phyloP scores from a whole-genome alignment of 53 echinoderm and acorn worm genomes.

The Astropecten irregularis region DNA sequence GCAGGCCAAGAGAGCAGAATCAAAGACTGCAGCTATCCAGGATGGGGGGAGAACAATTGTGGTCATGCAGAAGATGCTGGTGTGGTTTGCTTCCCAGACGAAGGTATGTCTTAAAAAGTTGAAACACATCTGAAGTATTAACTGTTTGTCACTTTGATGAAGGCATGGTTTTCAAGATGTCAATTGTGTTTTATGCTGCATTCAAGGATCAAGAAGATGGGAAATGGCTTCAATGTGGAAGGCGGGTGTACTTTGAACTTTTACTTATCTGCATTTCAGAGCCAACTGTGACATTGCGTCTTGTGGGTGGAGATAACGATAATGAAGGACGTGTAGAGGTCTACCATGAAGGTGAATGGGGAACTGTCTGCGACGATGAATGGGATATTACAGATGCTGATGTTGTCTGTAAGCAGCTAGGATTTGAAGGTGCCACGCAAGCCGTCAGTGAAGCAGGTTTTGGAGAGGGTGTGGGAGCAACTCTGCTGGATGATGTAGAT shows the following conservation, averaged over 20 bases:
- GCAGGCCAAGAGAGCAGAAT: slow-evolving; percentile 2
- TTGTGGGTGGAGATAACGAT: slow-evolving; percentile 44
- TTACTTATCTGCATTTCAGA: neutral
- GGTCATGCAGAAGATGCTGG: slow-evolving; percentile 47
- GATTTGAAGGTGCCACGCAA: slow-evolving; percentile 13
- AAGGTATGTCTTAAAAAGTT: too few relatives aligned
- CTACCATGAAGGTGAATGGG: slow-evolving; percentile 45
- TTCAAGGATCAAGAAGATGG: too few relatives aligned
- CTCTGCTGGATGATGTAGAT: slow-evolving; percentile 20
- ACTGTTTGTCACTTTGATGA: too few relatives aligned
- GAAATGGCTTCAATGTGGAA: too few relatives aligned
- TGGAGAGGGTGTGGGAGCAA: neutral
- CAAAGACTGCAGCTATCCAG: slow-evolving; percentile 17
- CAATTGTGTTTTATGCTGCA: too few relatives aligned
- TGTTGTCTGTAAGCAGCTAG: slow-evolving; percentile 73
- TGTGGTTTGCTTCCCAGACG: slow-evolving; percentile 25
- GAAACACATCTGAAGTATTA: too few relatives aligned
- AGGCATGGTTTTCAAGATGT: too few relatives aligned
- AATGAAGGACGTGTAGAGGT: slow-evolving; percentile 72
- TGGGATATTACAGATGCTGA: slow-evolving; percentile 52
- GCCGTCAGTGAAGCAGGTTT: neutral
- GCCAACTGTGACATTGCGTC: neutral
- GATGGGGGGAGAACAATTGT: neutral
- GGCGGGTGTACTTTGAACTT: too few relatives aligned
- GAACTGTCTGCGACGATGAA: slow-evolving; percentile 65